Evolutionary conservation across 1,140 invertebrate genomes (phyloP).

Genomic region (Oedothorax gibbosus): DNA sequence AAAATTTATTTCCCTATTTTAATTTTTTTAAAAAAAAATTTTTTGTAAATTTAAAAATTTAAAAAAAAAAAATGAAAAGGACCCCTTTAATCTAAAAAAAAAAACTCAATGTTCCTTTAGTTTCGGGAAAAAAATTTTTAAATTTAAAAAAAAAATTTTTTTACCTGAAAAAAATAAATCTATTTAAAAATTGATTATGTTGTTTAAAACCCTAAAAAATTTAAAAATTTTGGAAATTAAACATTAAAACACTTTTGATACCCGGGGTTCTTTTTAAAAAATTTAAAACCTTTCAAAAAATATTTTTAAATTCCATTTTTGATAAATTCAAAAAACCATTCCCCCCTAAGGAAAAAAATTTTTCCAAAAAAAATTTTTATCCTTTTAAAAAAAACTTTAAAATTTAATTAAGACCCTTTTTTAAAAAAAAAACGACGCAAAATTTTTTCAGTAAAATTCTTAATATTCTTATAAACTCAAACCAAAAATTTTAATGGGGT

Average conservation of each 20-base stretch:
- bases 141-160: not conserved
- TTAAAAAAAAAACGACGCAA: slow-evolving; percentile 30
- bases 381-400: slow-evolving; percentile 41
- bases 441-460: slow-evolving; percentile 61
- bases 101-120: slow-evolving; percentile 7
- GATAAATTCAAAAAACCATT: slow-evolving; percentile 64
- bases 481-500: slow-evolving; percentile 76
- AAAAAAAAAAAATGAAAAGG: slow-evolving; percentile 72
- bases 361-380: slow-evolving; percentile 72
- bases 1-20: not conserved
- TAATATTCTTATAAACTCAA: slow-evolving; percentile 70
- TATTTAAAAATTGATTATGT: slow-evolving; percentile 13
- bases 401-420: slow-evolving; percentile 30
- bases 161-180: slow-evolving; percentile 25
- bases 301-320: not conserved
- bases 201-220: not conserved
- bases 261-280: not conserved
- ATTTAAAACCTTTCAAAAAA: not conserved
- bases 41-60: slow-evolving; percentile 68
- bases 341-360: slow-evolving; percentile 69
- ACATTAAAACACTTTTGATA: not conserved
- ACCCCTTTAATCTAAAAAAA: not conserved
- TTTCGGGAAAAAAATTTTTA: slow-evolving; percentile 15
- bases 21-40: not conserved
- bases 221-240: slow-evolving; percentile 6